phyloP scores from a whole-genome alignment of 2,888 invertebrate species.

The Tenthredo notha region DNA sequence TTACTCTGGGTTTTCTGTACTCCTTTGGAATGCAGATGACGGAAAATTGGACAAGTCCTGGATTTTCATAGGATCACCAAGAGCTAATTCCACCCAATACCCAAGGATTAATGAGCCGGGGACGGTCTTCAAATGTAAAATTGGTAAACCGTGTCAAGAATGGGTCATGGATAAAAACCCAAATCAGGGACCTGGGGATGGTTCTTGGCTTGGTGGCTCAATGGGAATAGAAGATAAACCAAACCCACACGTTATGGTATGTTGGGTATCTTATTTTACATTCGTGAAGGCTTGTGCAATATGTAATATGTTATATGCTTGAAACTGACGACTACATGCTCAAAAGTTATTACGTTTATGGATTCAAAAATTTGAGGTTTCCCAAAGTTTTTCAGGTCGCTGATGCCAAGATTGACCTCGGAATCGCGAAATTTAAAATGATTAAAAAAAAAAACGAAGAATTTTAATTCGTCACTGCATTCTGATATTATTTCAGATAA shows the following conservation, averaged over 20 bases:
- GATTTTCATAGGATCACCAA: constrained; percentile 73
- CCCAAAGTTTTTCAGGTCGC: background rate
- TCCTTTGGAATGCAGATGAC: constrained; percentile 62
- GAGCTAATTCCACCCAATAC: constrained; percentile 62
- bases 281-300: background rate
- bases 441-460: no score
- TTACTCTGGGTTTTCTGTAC: constrained; percentile 72
- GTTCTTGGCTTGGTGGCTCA: constrained; percentile 75
- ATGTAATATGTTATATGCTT: background rate
- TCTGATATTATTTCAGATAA: background rate
- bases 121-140: constrained; percentile 68
- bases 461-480: background rate
- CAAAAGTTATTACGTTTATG: background rate
- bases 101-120: constrained; percentile 66
- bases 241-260: constrained; percentile 70
- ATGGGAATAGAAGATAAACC: constrained; percentile 73
- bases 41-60: constrained; percentile 54
- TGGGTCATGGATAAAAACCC: constrained; percentile 56
- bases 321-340: background rate
- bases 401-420: background rate
- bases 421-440: background rate
- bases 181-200: background rate
- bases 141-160: constrained; percentile 65
- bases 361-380: background rate
- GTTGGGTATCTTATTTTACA: constrained; percentile 55